Conservation (phyloP, 2,888 invertebrate species). For the Diaprepes abbreviatus region DNA sequence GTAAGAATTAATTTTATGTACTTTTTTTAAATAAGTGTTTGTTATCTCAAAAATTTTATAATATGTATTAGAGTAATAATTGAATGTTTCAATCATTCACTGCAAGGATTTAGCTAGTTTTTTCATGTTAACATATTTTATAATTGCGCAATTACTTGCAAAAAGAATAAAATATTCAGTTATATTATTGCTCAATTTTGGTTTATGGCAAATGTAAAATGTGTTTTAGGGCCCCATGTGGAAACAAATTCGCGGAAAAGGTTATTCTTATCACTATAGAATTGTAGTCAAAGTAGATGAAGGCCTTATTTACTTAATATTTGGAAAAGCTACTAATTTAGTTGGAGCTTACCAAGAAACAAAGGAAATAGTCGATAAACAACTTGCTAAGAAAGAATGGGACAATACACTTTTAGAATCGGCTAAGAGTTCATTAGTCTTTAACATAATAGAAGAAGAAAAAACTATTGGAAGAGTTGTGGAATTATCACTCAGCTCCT, state of each 20-base stretch:
- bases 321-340: conserved; percentile 84
- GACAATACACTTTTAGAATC: conserved; percentile 83
- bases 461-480: conserved; percentile 84
- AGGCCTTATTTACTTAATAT: conserved; percentile 79
- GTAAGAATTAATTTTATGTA: too few relatives aligned
- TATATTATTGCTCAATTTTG: too few relatives aligned
- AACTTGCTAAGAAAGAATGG: conserved; percentile 76
- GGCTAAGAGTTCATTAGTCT: conserved; percentile 89
- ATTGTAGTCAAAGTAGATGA: conserved; percentile 76
- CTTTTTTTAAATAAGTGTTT: too few relatives aligned
- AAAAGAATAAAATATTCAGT: too few relatives aligned
- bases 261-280: conserved; percentile 85
- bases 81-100: too few relatives aligned
- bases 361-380: conserved; percentile 78
- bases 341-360: conserved; percentile 85
- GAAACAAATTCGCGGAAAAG: conserved; percentile 88
- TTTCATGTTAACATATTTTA: too few relatives aligned
- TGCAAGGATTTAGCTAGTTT: too few relatives aligned
- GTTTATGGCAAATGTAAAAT: too few relatives aligned
- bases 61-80: too few relatives aligned
- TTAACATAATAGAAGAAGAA: conserved; percentile 86
- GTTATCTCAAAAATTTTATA: too few relatives aligned
- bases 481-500: conserved; percentile 78
- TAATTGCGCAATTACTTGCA: too few relatives aligned
- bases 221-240: conserved; percentile 86